Percentiles rank a stretch among this genome's conserved stretches.
Evolutionary conservation across 1,140 invertebrate genomes (phyloP).

Genomic region (Nephila pilipes): DNA sequence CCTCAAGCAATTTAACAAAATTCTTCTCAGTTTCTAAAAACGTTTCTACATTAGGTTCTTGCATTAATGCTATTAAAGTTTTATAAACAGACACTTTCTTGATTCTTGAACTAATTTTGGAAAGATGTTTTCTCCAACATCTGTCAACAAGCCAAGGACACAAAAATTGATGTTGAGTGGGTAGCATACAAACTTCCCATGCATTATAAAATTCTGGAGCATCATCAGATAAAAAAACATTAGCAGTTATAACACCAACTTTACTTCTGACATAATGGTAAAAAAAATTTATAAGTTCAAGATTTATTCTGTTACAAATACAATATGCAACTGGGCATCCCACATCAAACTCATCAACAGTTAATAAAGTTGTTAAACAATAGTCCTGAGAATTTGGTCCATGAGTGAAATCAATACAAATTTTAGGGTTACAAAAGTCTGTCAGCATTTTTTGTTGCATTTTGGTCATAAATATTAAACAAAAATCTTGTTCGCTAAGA

Average conservation of each 20-base stretch:
- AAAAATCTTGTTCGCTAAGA: slow-evolving; percentile 46
- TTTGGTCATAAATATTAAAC: slow-evolving; percentile 35
- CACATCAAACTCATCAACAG: slow-evolving; percentile 60
- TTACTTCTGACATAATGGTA: slow-evolving; percentile 35
- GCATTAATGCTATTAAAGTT: neutral
- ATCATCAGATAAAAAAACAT: slow-evolving; percentile 57
- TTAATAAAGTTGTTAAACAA: slow-evolving; percentile 62
- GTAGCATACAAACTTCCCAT: slow-evolving; percentile 4
- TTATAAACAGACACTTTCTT: slow-evolving; percentile 39
- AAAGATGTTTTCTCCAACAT: slow-evolving; percentile 25
- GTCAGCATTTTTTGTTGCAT: slow-evolving; percentile 47
- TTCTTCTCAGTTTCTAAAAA: slow-evolving; percentile 11
- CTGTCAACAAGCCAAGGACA: slow-evolving; percentile 63
- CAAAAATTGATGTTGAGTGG: neutral
- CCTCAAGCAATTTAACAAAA: slow-evolving; percentile 1
- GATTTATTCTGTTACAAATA: slow-evolving; percentile 36
- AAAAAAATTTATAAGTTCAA: slow-evolving; percentile 35
- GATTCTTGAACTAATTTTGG: neutral
- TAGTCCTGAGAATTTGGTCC: slow-evolving; percentile 67
- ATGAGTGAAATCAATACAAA: slow-evolving; percentile 72
- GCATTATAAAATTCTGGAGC: slow-evolving; percentile 64
- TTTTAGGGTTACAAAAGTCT: slow-evolving; percentile 64
- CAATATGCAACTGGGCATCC: slow-evolving; percentile 62
- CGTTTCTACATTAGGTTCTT: neutral
- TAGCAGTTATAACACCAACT: neutral